phyloP scores from a whole-genome alignment of 2,797 vertebrate species.

The Sardinella longiceps region DNA sequence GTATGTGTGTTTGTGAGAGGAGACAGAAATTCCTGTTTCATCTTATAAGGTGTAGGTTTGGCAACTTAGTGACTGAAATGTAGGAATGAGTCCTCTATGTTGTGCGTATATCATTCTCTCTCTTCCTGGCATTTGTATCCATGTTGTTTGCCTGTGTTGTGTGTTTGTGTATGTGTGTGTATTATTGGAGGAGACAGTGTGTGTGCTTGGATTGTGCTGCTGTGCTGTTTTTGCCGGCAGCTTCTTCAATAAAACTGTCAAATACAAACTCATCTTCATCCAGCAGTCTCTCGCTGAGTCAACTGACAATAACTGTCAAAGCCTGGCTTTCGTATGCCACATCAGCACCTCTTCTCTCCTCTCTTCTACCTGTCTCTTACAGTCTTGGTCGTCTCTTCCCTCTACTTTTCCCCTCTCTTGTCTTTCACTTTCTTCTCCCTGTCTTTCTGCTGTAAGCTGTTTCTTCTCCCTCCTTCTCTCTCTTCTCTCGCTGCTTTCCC shows the following conservation, averaged over 20 bases:
- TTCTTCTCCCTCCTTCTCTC: neutral
- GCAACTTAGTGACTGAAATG: neutral
- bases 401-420: neutral
- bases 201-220: slow-evolving; percentile 41
- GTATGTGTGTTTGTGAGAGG: neutral
- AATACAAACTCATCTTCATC: slow-evolving; percentile 61
- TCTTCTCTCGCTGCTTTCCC: neutral
- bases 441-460: neutral
- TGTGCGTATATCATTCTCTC: neutral
- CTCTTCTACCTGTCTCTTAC: neutral
- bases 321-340: slow-evolving; percentile 44
- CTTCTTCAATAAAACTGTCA: slow-evolving; percentile 65
- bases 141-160: neutral
- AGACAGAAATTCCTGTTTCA: no score
- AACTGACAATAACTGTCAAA: slow-evolving; percentile 64
- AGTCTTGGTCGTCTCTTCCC: neutral
- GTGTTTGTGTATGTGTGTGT: neutral
- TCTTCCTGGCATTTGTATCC: neutral
- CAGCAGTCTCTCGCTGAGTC: slow-evolving; percentile 60
- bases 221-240: slow-evolving; percentile 50
- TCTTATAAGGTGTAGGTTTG: neutral
- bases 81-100: neutral
- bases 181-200: slow-evolving; percentile 4
- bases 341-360: slow-evolving; percentile 26
- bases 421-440: neutral